Percentiles rank a stretch among this genome's conserved stretches.
Conservation (phyloP, 2,113 vertebrate genomes). For the Miniopterus natalensis region DNA sequence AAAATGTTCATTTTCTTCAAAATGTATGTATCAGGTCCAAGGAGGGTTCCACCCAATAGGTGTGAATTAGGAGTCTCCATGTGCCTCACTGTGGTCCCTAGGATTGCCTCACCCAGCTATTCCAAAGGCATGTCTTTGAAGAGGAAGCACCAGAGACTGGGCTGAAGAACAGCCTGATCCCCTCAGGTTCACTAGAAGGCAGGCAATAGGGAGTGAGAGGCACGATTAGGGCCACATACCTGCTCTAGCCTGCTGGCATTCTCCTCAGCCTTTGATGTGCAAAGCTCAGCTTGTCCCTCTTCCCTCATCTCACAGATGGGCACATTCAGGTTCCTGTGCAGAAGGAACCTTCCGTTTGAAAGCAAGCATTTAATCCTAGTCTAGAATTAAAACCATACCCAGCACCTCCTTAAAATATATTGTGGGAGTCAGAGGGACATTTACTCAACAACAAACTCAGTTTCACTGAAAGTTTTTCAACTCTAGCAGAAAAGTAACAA, state of each 20-base stretch:
- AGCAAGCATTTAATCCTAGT: background rate
- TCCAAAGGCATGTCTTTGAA: background rate
- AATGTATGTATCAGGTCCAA: background rate
- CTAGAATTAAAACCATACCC: background rate
- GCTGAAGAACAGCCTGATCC: background rate
- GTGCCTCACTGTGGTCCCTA: background rate
- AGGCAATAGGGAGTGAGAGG: background rate
- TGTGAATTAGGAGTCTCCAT: background rate
- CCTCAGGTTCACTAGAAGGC: background rate
- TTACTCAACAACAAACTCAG: background rate
- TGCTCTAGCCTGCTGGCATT: background rate
- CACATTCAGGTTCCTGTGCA: background rate
- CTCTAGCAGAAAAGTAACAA: background rate
- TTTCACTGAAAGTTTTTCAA: background rate
- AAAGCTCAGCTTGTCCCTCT: background rate
- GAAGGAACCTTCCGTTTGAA: background rate
- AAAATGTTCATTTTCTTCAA: background rate
- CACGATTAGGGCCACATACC: background rate
- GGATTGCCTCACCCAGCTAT: background rate
- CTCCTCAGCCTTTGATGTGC: background rate
- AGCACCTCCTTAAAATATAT: background rate
- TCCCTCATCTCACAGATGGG: background rate
- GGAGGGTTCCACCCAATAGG: rapidly evolving
- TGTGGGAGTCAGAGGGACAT: background rate
- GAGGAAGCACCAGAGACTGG: background rate